These are phyloP conservation scores for Patella depressa DNA, from an alignment of 2,888 invertebrate species.

Conservation along the genomic window DNA sequence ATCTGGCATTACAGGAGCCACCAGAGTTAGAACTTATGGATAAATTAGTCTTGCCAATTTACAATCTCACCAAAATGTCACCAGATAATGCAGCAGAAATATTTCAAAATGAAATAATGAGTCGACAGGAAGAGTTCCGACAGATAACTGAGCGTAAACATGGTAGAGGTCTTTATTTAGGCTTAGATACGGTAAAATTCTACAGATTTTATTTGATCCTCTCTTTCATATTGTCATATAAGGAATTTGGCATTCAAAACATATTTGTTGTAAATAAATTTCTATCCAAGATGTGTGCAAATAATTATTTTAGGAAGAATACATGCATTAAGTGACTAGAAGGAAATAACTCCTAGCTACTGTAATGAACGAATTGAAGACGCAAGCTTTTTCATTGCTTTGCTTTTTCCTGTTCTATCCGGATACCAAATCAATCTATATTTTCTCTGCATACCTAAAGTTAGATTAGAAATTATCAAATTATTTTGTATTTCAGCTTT, in stretches of 20 bases:
- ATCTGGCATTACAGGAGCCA: constrained; percentile 73
- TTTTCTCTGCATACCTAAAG: neutral
- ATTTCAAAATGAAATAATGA: constrained; percentile 80
- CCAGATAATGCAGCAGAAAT: constrained; percentile 79
- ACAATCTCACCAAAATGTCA: constrained; percentile 81
- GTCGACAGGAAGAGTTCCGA: constrained; percentile 48
- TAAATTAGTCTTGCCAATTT: constrained; percentile 73
- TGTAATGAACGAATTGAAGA: too few species aligned
- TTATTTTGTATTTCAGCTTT: constrained; percentile 73
- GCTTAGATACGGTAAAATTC: constrained; percentile 64
- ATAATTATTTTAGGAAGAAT: too few species aligned
- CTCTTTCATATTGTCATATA: too few species aligned
- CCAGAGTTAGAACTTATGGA: constrained; percentile 59
- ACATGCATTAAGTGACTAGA: too few species aligned
- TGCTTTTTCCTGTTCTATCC: too few species aligned
- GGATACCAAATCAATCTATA: neutral
- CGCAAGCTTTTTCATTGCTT: too few species aligned
- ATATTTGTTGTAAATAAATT: too few species aligned
- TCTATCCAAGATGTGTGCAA: too few species aligned
- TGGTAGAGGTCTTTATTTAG: constrained; percentile 71
- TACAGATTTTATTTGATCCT: neutral
- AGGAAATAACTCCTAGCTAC: too few species aligned
- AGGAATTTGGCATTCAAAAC: too few species aligned
- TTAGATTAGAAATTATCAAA: neutral
- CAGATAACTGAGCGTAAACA: constrained; percentile 49